These are phyloP conservation scores for Actinostola sp. DNA, from an alignment of 92 coral and sea anemone genomes.

Conservation along the genomic window DNA sequence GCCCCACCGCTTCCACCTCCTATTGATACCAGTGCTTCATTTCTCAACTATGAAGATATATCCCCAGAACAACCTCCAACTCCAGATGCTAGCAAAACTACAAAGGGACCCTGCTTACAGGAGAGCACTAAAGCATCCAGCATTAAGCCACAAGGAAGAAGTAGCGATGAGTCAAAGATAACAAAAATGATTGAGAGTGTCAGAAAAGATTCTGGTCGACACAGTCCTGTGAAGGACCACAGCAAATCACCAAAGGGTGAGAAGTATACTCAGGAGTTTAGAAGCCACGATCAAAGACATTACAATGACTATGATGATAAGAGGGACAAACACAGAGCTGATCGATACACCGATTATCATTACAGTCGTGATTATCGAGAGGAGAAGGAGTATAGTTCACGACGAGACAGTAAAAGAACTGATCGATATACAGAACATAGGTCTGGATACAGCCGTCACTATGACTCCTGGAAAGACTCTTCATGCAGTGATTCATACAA, in stretches of 20 bases:
- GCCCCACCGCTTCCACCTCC: constrained; percentile 84
- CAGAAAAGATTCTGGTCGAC: constrained; percentile 59
- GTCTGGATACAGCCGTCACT: constrained; percentile 66
- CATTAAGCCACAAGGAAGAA: constrained; percentile 15
- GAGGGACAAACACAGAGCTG: constrained; percentile 72
- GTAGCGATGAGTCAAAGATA: constrained; percentile 49
- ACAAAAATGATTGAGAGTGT: constrained; percentile 62
- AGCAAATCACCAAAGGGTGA: constrained; percentile 78
- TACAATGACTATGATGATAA: constrained; percentile 70
- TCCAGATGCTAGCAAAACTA: constrained; percentile 60
- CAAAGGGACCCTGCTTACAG: constrained; percentile 5
- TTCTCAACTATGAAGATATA: constrained; percentile 66
- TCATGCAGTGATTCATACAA: constrained; percentile 43
- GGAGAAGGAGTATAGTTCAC: constrained; percentile 65
- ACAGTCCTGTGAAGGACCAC: constrained; percentile 56
- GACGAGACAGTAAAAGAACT: constrained; percentile 62
- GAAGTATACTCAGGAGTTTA: constrained; percentile 52
- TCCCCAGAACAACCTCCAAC: constrained; percentile 75
- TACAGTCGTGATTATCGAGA: constrained; percentile 53
- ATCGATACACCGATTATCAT: constrained; percentile 49
- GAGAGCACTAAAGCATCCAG: neutral
- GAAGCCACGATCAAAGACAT: constrained; percentile 71
- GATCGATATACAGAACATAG: constrained; percentile 66
- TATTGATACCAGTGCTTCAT: constrained; percentile 43
- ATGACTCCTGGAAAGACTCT: constrained; percentile 41